Base-by-base conservation (phyloP, 2,797 vertebrate species). In the Capromys pilorides region DNA sequence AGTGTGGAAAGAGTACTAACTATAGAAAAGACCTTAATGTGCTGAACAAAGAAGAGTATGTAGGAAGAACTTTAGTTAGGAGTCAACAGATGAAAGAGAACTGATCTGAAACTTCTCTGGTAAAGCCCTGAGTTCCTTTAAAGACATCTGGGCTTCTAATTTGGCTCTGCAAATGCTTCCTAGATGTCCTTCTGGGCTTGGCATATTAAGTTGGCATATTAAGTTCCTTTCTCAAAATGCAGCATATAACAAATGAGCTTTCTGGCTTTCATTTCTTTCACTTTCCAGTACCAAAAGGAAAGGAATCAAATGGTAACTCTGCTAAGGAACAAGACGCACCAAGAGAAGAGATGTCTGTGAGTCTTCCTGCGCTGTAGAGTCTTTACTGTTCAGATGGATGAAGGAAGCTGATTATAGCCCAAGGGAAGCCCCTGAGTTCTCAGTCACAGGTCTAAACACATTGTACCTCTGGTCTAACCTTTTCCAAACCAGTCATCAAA, bases 71-170 rank as follows among this genome's bases (percentile, higher is more conserved):
- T 92, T 90, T 66, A 51, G 77, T 59, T 64, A 19, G 36, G 39
- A 90, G n/a, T 67, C 24, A 49, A 80, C 66, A 84, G 59, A 84
- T 82, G 69, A 88, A 64, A 51, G 64, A 92, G 88, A 95, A 85
- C 26, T 54, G 49, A 92, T 81, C 64, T 92, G 73, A 78, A 84
- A 91, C 82, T 91, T 90, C 57, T 90, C 66, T 91, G 88, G 85
- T 28, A 86, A 19, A 19, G 8, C 45, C 79, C 96, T 90, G 9
- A 39, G 33, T 78, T 91, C 71, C 77, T 87, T 82, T 79, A 91
- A 7, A 91, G 66, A 45, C 41, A 81, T 51, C 69, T 94, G 82
- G 83, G 49, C 62, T 69, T 88, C 67, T 82, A 36, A 41, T 88
- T 95, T 92, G 54, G 64, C n/a, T 79, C 66, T 86, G 31, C 69